Base-by-base conservation (phyloP, 1,140 invertebrate species). In the Drosophila subpulchrella region DNA sequence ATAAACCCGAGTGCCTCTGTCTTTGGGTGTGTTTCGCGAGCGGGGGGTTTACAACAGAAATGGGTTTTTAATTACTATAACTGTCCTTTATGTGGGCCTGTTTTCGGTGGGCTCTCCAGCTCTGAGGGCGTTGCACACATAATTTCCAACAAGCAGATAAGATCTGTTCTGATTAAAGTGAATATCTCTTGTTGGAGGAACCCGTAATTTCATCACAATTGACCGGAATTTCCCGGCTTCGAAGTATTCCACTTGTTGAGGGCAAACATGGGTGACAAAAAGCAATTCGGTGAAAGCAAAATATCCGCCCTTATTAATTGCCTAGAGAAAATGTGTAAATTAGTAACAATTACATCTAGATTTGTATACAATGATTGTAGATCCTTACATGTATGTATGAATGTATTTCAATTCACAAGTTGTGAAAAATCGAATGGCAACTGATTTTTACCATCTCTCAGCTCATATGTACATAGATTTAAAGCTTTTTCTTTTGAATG, bases 31-130 rank as follows among this genome's bases (percentile, higher is more conserved):
- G 12, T 47, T 30, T 17, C 8, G 7, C 4, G 20, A 44, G 34
- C 20, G 56, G 54, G 30, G 75, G 76, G 53, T 24, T 78, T 75
- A 79, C 71, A 83, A 48, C 63, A 51, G 44, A 76, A 84, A 84
- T 84, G 81, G 42, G 24, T 61, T 76, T 84, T 81, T 84, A 81
- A 84, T 85, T 84, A 75, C 51, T 53, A 70, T 66, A 77, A 81
- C 62, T 51, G 54, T 70, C 54, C 75, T 67, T 67, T 84, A 79
- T 84, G 72, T 75, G 55, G 46, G 56, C 42, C 32, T 41, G 41
- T 48, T 62, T 67, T 42, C 13, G 24, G 27, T 30, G 41, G 51
- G 53, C 60, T 62, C 42, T 30, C 20, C 32, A 34, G 11, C 36
- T 27, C 46, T 70, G 56, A 60, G 72, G 65, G 81, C 72, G 61